Base-by-base conservation (phyloP, 2,113 vertebrate species). In the Carassius gibelio region DNA sequence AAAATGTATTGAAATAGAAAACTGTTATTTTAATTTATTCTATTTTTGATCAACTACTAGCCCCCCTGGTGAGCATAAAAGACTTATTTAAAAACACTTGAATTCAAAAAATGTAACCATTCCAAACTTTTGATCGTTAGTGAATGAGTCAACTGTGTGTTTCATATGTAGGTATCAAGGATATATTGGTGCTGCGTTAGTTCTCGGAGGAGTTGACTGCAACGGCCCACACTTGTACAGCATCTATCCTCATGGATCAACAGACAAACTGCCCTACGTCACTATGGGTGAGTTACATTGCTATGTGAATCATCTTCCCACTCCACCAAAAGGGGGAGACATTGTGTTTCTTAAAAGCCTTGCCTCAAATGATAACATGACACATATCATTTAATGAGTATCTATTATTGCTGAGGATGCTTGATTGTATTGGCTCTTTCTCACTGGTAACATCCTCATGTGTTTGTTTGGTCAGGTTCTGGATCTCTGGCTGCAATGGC, bases 171-270 rank as follows among this genome's bases (percentile, higher is more conserved):
- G 98, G 93, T 99, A 99, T 91, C 98, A 99, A 91, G 98, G 98
- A 85, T 98, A 99, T 93, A 99, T 99, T 14, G 97, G 98, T 0
- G 98, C 98, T 1, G 91, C 98, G 3, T 94, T 99, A 86, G 98
- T 99, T 26, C 92, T 99, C 34, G 98, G 98, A 15, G 98, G 98
- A 17, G 95, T 99, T 8, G 98, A 99, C 84, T 94, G 96, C 85
- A 95, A 95, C 0, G 98, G 98, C 1, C 96, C 97, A 59, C 98
- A 99, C 84, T 96, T 99, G 7, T 99, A 99, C 94, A 97, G 98
- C 94, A 99, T 99, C 89, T 97, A 99, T 90, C 98, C 98, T 45
- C 98, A 99, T 0, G 98, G 98, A 61, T 99, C 98, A 3, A 99
- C 98, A 3, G 98, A 99, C 94, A 99, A 98, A 87, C 92, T 99